phyloP scores from a whole-genome alignment of 2,113 vertebrate species.

The Syrrhaptes paradoxus region DNA sequence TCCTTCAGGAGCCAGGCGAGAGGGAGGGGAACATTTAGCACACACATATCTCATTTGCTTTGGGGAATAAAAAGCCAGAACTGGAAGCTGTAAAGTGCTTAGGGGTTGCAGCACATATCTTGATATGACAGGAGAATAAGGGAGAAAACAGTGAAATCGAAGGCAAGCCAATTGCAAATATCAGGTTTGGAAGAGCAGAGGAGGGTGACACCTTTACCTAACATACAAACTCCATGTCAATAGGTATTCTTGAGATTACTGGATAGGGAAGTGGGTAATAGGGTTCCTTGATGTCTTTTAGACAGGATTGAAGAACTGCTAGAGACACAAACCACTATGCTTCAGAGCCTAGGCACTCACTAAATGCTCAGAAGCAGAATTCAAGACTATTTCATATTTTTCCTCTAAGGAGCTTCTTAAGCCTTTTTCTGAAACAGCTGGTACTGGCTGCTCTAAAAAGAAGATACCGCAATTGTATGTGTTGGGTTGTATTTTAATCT shows the following conservation, averaged over 20 bases:
- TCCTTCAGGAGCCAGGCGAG: background rate
- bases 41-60: background rate
- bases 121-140: background rate
- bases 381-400: background rate
- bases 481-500: background rate
- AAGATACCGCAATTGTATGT: background rate
- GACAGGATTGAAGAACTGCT: background rate
- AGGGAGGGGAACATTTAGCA: background rate
- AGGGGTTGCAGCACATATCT: background rate
- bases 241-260: background rate
- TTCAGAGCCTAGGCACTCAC: background rate
- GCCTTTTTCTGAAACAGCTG: background rate
- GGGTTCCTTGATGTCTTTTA: background rate
- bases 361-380: background rate
- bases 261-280: background rate
- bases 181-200: background rate
- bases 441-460: background rate
- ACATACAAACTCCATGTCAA: background rate
- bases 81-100: background rate
- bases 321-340: background rate
- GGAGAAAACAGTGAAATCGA: background rate
- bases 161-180: background rate
- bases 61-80: background rate
- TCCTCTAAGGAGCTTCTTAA: background rate
- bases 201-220: background rate